A percentile compares a stretch with the other conserved stretches of the same genome.
Evolutionary conservation across 1,140 invertebrate genomes (phyloP).

Genomic region (Drosophila dunni): DNA sequence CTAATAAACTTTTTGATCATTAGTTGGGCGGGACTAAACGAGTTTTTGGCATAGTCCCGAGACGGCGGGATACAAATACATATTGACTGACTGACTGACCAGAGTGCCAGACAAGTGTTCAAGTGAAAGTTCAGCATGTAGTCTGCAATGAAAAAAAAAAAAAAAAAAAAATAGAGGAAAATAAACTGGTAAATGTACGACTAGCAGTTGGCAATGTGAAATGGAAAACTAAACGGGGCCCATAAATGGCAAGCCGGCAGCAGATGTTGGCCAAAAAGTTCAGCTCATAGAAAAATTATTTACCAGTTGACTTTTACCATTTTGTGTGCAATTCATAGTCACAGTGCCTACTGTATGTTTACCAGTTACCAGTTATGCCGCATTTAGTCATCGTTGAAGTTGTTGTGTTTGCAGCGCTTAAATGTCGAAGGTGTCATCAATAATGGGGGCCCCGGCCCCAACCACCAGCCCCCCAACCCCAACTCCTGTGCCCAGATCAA

Average conservation of each 20-base stretch:
- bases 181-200: constrained; percentile 53
- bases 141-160: background rate
- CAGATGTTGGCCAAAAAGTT: constrained; percentile 29
- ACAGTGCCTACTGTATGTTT: constrained; percentile 8
- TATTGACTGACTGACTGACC: constrained; percentile 40
- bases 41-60: constrained; percentile 43
- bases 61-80: background rate
- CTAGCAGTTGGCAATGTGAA: constrained; percentile 54
- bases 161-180: too few species aligned
- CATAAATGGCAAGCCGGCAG: constrained; percentile 69
- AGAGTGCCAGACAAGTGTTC: constrained; percentile 59
- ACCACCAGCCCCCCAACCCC: background rate
- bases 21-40: constrained; percentile 67
- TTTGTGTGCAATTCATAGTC: constrained; percentile 40
- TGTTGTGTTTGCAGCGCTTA: constrained; percentile 54
- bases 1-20: constrained; percentile 77
- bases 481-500: too few species aligned
- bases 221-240: constrained; percentile 73
- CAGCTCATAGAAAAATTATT: constrained; percentile 60
- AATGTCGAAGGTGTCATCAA: constrained; percentile 83
- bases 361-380: constrained; percentile 11
- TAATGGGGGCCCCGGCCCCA: constrained; percentile 37
- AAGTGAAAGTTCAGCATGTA: constrained; percentile 70
- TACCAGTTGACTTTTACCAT: constrained; percentile 77
- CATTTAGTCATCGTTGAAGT: constrained; percentile 71